These are phyloP conservation scores for Montipora cactus DNA, from an alignment of 64 coral and sea anemone species.

Conservation along the genomic window DNA sequence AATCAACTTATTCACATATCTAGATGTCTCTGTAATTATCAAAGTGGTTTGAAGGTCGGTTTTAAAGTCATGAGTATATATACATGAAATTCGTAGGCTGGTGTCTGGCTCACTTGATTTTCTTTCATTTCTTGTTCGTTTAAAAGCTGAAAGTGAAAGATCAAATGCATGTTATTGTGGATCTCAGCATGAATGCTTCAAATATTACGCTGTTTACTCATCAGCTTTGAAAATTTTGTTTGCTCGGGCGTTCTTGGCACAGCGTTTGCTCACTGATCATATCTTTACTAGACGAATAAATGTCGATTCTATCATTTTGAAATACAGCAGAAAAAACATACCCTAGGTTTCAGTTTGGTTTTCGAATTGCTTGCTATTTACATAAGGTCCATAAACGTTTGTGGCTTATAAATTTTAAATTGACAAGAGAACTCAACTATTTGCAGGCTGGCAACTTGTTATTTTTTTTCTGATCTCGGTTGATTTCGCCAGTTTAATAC, in stretches of 20 bases:
- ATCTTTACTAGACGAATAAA: neutral
- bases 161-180: neutral
- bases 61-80: neutral
- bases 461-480: too few relatives aligned
- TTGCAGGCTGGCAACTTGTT: too few relatives aligned
- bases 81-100: neutral
- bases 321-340: neutral
- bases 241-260: neutral
- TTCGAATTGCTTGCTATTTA: too few relatives aligned
- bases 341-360: neutral
- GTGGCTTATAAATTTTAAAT: too few relatives aligned
- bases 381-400: too few relatives aligned
- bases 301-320: neutral
- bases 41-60: neutral
- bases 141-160: neutral
- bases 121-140: neutral
- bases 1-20: neutral
- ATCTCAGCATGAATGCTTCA: constrained; percentile 1
- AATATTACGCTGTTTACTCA: constrained; percentile 6
- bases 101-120: neutral
- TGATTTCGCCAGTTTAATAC: too few relatives aligned
- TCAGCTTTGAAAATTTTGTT: neutral
- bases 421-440: too few relatives aligned
- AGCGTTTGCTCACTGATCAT: too few relatives aligned
- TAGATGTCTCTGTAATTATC: neutral